These are phyloP conservation scores for Edolisoma coerulescens DNA, from an alignment of 2,113 vertebrate genomes.

Conservation along the genomic window DNA sequence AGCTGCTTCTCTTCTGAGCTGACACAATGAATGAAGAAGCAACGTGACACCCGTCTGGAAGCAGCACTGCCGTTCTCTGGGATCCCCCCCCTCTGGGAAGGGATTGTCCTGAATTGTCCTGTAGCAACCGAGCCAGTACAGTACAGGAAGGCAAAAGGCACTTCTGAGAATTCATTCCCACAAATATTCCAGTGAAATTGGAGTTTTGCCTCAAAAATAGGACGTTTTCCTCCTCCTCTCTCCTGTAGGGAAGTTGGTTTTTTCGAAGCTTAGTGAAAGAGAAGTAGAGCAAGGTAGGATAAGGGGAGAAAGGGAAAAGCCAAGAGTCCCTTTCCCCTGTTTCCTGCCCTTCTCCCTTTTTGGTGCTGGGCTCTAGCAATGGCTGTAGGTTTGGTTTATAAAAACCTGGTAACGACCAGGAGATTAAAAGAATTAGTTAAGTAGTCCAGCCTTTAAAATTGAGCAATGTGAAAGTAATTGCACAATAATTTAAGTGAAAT, in stretches of 20 bases:
- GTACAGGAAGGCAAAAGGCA: conserved; percentile 37
- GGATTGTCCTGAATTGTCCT: neutral
- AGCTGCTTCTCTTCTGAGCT: neutral
- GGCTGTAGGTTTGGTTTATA: neutral
- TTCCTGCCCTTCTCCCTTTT: neutral
- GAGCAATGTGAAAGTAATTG: neutral
- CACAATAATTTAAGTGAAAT: neutral
- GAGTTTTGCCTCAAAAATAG: neutral
- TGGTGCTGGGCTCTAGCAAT: neutral
- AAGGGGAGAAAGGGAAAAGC: neutral
- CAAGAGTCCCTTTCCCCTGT: neutral
- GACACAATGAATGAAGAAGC: neutral
- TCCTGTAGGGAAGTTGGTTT: neutral
- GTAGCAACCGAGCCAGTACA: neutral
- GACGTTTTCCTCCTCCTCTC: neutral
- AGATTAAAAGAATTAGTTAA: neutral
- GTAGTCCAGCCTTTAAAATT: neutral
- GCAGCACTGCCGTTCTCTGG: neutral
- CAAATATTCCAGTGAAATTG: neutral
- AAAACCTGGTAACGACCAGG: neutral
- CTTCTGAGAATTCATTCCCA: neutral
- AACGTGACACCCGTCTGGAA: fast-evolving
- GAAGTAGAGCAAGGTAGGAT: neutral
- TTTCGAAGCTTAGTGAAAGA: neutral
- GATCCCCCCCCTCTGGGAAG: neutral